These are phyloP conservation scores for Caenorhabditis remanei DNA, from an alignment of 1,140 invertebrate species.

Conservation along the genomic window DNA sequence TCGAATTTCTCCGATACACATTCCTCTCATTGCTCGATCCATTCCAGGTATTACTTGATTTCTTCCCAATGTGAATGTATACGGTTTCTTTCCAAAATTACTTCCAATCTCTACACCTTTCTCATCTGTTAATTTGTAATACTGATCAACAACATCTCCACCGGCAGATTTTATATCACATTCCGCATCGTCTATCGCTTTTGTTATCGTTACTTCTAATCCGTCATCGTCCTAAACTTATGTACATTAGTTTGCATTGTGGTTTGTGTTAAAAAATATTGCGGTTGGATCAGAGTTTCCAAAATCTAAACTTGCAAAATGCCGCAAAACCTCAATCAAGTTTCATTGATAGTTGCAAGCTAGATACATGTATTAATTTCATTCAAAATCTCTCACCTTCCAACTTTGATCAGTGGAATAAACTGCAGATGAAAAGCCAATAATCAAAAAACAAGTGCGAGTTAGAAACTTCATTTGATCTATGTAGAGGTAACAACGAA, in stretches of 20 bases:
- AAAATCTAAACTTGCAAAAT: too few species aligned
- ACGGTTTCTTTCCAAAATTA: constrained; percentile 77
- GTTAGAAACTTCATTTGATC: constrained; percentile 13
- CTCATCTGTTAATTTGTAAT: constrained; percentile 75
- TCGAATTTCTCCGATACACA: constrained; percentile 77
- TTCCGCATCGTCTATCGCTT: constrained; percentile 72
- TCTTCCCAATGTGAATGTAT: constrained; percentile 74
- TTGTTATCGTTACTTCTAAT: constrained; percentile 76
- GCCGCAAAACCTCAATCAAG: too few species aligned
- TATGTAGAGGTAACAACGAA: not conserved
- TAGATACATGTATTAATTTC: not conserved
- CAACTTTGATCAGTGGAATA: constrained; percentile 23
- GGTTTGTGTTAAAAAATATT: not conserved
- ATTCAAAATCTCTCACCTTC: not conserved
- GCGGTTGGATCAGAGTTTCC: too few species aligned
- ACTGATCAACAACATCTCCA: constrained; percentile 76
- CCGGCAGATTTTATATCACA: constrained; percentile 75
- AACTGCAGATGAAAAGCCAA: constrained; percentile 26
- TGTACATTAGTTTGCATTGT: not conserved
- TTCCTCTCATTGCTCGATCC: constrained; percentile 74
- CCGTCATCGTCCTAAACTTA: constrained; percentile 73
- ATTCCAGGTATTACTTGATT: constrained; percentile 76
- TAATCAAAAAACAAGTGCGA: constrained; percentile 24
- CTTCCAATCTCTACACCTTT: constrained; percentile 77
- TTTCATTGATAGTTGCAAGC: not conserved